Evolutionary conservation across 2,797 vertebrate species (phyloP).

Genomic region (Sciaenops ocellatus): DNA sequence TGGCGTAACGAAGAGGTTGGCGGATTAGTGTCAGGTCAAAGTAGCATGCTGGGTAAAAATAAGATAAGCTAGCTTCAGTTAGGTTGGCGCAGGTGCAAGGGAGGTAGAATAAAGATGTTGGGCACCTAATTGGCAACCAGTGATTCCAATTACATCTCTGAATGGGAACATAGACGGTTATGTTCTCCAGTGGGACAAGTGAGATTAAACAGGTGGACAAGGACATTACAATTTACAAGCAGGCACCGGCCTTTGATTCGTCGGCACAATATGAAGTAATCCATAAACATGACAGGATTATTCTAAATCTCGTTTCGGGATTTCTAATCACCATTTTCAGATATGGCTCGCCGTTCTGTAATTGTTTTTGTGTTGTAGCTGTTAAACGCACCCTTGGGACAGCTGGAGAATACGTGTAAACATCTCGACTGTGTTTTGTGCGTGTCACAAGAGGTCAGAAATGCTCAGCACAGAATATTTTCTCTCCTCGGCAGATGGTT

Average conservation of each 20-base stretch:
- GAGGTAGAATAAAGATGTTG: slow-evolving; percentile 12
- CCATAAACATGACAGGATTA: slow-evolving; percentile 57
- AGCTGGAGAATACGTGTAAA: slow-evolving; percentile 17
- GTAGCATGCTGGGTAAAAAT: not conserved
- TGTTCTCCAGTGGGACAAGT: slow-evolving; percentile 20
- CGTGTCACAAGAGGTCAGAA: slow-evolving; percentile 24
- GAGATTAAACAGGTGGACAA: slow-evolving; percentile 37
- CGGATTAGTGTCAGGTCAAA: slow-evolving; percentile 3
- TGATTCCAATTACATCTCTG: slow-evolving; percentile 31
- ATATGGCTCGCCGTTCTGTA: slow-evolving; percentile 25
- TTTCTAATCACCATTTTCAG: slow-evolving; percentile 31
- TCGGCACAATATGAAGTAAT: slow-evolving; percentile 40
- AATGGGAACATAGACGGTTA: slow-evolving; percentile 20
- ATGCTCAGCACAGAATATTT: not conserved
- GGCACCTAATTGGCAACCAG: slow-evolving; percentile 20
- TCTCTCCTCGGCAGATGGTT: slow-evolving; percentile 1
- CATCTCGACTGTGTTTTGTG: slow-evolving; percentile 3
- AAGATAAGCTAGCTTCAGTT: slow-evolving; percentile 12
- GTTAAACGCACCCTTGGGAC: slow-evolving; percentile 26
- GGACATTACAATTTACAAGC: slow-evolving; percentile 53
- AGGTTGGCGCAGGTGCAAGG: not conserved
- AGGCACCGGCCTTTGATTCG: slow-evolving; percentile 17
- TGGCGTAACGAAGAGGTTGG: not conserved
- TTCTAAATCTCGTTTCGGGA: slow-evolving; percentile 27
- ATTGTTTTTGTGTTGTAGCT: slow-evolving; percentile 31